These are phyloP conservation scores for Calephelis nemesis DNA, from an alignment of 1,140 invertebrate species.

Conservation along the genomic window DNA sequence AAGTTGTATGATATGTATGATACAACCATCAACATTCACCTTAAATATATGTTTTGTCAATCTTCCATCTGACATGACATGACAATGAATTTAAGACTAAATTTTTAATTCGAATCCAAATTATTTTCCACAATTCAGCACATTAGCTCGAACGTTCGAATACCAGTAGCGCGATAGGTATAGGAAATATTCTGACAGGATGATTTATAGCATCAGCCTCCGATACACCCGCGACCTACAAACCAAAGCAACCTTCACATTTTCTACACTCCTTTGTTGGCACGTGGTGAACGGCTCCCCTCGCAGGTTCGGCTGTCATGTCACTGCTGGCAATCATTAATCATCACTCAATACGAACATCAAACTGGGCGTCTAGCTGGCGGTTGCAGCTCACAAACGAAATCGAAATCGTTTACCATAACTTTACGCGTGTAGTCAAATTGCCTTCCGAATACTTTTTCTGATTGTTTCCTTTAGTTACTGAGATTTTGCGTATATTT, in stretches of 20 bases:
- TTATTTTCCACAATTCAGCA: no score
- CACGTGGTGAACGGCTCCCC: conserved; percentile 65
- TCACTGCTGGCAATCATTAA: conserved; percentile 67
- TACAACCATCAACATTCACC: no score
- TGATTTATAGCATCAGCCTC: conserved; percentile 72
- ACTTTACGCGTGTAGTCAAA: conserved; percentile 7
- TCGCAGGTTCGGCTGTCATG: conserved; percentile 68
- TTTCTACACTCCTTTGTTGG: conserved; percentile 71
- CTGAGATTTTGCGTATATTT: not conserved
- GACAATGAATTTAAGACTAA: no score
- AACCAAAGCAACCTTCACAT: conserved; percentile 75
- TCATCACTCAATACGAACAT: conserved; percentile 71
- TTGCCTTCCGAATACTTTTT: not conserved
- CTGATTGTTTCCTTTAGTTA: not conserved
- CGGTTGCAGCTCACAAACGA: conserved; percentile 49
- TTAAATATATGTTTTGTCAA: no score
- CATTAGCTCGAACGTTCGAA: not conserved
- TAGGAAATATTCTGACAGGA: conserved; percentile 64
- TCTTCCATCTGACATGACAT: no score
- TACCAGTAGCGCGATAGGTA: conserved; percentile 32
- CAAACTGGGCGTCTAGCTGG: conserved; percentile 62
- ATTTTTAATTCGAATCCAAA: no score
- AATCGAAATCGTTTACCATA: conserved; percentile 22
- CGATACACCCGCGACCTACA: conserved; percentile 74
- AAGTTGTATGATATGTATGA: rapidly evolving